Conservation (phyloP, 2,888 invertebrate genomes). For the Prosopocoilus inquinatus region DNA sequence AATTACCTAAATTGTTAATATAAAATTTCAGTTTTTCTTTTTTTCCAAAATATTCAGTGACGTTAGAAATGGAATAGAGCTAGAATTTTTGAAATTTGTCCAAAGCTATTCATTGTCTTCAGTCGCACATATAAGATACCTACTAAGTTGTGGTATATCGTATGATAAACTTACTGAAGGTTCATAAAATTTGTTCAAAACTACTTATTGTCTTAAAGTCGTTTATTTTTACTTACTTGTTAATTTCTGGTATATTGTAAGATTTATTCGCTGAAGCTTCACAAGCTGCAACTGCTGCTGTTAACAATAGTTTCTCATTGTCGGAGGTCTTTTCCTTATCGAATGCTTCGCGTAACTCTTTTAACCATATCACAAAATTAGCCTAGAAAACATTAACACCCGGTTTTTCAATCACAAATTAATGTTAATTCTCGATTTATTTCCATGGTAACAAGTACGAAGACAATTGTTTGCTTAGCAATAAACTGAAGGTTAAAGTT, state of each 20-base stretch:
- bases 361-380: constrained; percentile 52
- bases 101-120: too few species aligned
- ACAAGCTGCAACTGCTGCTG: constrained; percentile 58
- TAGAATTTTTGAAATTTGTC: too few species aligned
- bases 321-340: constrained; percentile 52
- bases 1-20: neutral
- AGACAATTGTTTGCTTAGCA: too few species aligned
- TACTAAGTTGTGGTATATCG: constrained; percentile 58
- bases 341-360: constrained; percentile 56
- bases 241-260: constrained; percentile 59
- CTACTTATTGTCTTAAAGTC: too few species aligned
- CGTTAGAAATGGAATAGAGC: too few species aligned
- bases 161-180: too few species aligned
- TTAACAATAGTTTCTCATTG: constrained; percentile 55
- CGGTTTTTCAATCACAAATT: too few species aligned
- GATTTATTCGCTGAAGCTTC: constrained; percentile 39
- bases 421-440: too few species aligned
- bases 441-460: too few species aligned
- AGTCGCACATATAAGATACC: too few species aligned
- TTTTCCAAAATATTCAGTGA: neutral
- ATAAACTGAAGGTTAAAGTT: too few species aligned
- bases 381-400: neutral
- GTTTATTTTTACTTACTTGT: constrained; percentile 51
- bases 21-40: constrained; percentile 34
- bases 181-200: too few species aligned